Evolutionary conservation across 2,797 vertebrate species (phyloP), one percentile per base, ranked within the genome.

Genomic region (Sternarchorhynchus goeldii): DNA sequence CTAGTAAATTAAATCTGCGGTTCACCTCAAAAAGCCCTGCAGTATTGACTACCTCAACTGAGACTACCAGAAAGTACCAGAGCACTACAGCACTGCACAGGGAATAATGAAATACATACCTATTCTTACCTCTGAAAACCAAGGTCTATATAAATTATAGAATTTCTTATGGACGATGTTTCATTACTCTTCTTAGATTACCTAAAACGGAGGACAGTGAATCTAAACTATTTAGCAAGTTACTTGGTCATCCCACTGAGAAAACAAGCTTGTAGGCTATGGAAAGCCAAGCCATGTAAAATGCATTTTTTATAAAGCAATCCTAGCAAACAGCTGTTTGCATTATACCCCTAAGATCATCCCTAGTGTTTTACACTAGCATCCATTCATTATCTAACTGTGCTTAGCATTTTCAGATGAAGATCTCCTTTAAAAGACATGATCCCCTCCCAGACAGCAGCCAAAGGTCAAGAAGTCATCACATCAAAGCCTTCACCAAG

Each of bases 1-100:
- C 74, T 76, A 78, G 31, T 76, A 78, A 85, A 85, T 82, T 78
- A 69, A 82, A 82, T 82, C 57, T 82, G 78, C 67, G 83, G 83
- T 80, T 82, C 50, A 78, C 80, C 77, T 70, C 83, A 82, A 75
- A 77, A 39, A 55, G 60, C 64, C 34, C 60, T 65, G 63, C 78
- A 73, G 75, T 14, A 53, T 69, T 66, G 81, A 77, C 75, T 75
- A 66, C 73, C 60, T 73, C 25, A 72, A 58, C 58, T 16, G 29
- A 75, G 71, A 71, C 57, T 20, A 73, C 75, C 67, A 73, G 25
- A 25, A 25, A 25, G 57, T 77, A 55, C 14, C 66, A 69, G 45
- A 66, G 81, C 62, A 77, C 34, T 50, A 58, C 57, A 5, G 34
- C 60, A 41, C 39, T 31, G 58, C 59, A 77, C 60, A 39, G 72